A percentile compares a stretch with the other conserved stretches of the same genome.
phyloP scores from a whole-genome alignment of 64 coral and sea anemone genomes.

The Dendrophyllia cribrosa region DNA sequence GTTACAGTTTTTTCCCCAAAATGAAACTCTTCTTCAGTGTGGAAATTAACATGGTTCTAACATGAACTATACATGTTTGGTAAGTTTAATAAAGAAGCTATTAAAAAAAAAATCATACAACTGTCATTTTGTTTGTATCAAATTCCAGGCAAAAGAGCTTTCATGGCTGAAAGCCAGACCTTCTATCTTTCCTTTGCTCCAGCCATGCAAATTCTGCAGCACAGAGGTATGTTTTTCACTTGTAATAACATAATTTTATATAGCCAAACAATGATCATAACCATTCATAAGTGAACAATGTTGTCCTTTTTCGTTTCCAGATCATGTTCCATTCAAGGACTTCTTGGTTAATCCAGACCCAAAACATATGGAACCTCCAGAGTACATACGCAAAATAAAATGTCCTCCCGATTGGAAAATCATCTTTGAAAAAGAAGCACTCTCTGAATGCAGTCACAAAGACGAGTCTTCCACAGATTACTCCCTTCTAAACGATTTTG shows the following conservation, averaged over 20 bases:
- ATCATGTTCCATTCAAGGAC: constrained; percentile 64
- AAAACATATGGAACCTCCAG: constrained; percentile 10
- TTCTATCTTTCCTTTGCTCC: constrained; percentile 15
- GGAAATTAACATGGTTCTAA: too few species aligned
- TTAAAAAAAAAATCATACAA: too few species aligned
- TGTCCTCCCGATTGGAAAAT: constrained; percentile 52
- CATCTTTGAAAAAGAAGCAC: constrained; percentile 19
- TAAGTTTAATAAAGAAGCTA: too few species aligned
- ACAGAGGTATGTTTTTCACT: not conserved
- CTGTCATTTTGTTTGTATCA: too few species aligned
- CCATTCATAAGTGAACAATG: not conserved
- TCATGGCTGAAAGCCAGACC: constrained; percentile 37
- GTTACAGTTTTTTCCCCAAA: too few species aligned
- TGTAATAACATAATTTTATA: not conserved
- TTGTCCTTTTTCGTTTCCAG: constrained; percentile 5
- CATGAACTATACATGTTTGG: too few species aligned
- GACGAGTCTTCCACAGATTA: constrained; percentile 5
- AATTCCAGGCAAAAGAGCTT: too few species aligned
- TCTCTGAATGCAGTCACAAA: not conserved
- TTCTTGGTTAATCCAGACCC: constrained; percentile 47
- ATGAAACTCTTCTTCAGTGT: too few species aligned
- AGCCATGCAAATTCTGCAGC: constrained; percentile 26
- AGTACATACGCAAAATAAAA: constrained; percentile 39
- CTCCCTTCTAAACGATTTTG: constrained; percentile 45
- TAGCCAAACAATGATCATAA: too few species aligned